These are phyloP conservation scores for Eretmochelys imbricata DNA, from an alignment of 2,113 vertebrate genomes.

Conservation along the genomic window DNA sequence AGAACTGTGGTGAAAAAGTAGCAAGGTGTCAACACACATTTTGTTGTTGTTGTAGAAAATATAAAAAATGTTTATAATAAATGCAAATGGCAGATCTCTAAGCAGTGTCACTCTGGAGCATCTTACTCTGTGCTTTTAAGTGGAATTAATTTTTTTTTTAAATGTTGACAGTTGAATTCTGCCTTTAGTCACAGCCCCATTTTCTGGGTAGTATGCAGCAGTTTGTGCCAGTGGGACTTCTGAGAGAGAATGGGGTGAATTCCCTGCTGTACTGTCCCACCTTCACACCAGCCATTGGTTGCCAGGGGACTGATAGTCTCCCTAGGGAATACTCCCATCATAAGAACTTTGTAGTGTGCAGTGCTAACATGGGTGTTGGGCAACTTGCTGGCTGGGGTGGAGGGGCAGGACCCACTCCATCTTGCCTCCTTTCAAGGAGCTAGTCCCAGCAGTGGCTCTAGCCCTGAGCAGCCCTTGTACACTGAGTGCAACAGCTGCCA, in stretches of 20 bases:
- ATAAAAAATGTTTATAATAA: not conserved
- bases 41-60: constrained; percentile 24
- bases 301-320: not conserved
- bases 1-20: constrained; percentile 46
- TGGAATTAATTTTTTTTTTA: not conserved
- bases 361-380: not conserved
- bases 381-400: not conserved
- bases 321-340: not conserved
- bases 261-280: not conserved
- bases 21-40: constrained; percentile 29
- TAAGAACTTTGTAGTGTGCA: not conserved
- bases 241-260: not conserved
- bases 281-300: too few relatives aligned
- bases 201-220: not conserved
- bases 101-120: not conserved
- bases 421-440: not conserved
- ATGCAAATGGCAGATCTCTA: constrained; percentile 6
- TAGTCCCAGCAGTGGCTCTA: constrained; percentile 45
- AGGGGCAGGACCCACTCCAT: not conserved
- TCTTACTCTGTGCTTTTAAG: not conserved
- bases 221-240: not conserved
- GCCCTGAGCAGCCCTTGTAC: constrained; percentile 59
- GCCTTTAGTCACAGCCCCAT: not conserved
- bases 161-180: not conserved
- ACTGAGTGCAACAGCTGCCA: constrained; percentile 19